Evolutionary conservation across 2,113 vertebrate genomes (phyloP).

Genomic region (Holacanthus passer): DNA sequence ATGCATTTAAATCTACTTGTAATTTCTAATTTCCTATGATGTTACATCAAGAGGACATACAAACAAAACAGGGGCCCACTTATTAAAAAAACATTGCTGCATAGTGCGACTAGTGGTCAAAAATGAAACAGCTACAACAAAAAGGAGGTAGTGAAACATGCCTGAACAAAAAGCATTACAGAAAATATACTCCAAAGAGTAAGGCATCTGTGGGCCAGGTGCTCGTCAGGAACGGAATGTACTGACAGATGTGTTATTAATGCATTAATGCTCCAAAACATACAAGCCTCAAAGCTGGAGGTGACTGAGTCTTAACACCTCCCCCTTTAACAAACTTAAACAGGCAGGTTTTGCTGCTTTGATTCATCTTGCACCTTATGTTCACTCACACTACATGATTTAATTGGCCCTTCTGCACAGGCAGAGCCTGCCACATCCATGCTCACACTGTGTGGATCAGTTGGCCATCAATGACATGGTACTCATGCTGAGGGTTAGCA

Average conservation of each 20-base stretch:
- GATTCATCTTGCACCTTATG: neutral
- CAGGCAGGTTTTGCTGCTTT: neutral
- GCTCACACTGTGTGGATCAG: neutral
- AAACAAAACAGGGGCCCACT: neutral
- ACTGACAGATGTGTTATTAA: slow-evolving; percentile 24
- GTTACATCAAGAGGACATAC: too few species aligned
- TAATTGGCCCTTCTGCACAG: neutral
- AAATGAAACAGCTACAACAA: too few species aligned
- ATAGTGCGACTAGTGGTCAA: neutral
- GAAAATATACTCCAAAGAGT: neutral
- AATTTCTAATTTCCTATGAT: too few species aligned
- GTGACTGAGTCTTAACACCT: neutral
- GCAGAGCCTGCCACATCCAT: neutral
- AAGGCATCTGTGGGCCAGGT: slow-evolving; percentile 56
- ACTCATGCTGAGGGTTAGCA: too few species aligned
- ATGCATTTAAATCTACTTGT: too few species aligned
- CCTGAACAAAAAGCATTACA: slow-evolving; percentile 24
- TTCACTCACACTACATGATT: neutral
- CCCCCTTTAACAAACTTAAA: neutral
- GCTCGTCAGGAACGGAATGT: slow-evolving; percentile 24
- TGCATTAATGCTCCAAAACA: slow-evolving; percentile 16
- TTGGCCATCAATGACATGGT: too few species aligned
- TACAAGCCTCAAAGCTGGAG: neutral
- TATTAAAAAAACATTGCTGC: neutral
- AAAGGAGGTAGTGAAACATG: neutral